Evolutionary conservation across 1,140 invertebrate species (phyloP).

Genomic region (Sycobia sp.): DNA sequence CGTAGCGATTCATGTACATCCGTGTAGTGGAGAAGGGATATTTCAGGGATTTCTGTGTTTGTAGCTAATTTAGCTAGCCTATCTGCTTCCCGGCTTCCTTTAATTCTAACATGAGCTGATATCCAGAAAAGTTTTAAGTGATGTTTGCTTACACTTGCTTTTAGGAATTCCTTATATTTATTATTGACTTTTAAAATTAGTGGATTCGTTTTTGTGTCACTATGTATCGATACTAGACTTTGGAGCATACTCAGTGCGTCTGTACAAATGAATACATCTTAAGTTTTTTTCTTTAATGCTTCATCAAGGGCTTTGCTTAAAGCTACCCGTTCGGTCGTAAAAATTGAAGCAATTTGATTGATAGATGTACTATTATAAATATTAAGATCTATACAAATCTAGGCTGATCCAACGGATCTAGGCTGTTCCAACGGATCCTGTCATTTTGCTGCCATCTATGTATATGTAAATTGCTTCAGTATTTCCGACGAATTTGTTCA

Average conservation of each 20-base stretch:
- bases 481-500: background rate
- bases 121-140: background rate
- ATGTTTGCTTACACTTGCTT: background rate
- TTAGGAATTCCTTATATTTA: constrained; percentile 5
- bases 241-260: background rate
- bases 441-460: constrained; percentile 3
- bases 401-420: background rate
- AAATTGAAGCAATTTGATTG: background rate
- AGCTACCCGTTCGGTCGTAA: constrained; percentile 1
- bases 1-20: too few relatives aligned
- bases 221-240: background rate
- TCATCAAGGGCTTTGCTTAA: background rate
- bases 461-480: background rate
- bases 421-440: too few relatives aligned
- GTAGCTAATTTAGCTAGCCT: background rate
- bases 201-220: background rate
- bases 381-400: background rate
- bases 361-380: background rate
- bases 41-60: background rate
- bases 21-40: too few relatives aligned
- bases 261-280: background rate
- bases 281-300: too few relatives aligned
- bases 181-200: background rate
- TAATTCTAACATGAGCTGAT: background rate
- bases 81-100: background rate